phyloP scores from a whole-genome alignment of 2,888 invertebrate species.

The Drosophila emarginata region DNA sequence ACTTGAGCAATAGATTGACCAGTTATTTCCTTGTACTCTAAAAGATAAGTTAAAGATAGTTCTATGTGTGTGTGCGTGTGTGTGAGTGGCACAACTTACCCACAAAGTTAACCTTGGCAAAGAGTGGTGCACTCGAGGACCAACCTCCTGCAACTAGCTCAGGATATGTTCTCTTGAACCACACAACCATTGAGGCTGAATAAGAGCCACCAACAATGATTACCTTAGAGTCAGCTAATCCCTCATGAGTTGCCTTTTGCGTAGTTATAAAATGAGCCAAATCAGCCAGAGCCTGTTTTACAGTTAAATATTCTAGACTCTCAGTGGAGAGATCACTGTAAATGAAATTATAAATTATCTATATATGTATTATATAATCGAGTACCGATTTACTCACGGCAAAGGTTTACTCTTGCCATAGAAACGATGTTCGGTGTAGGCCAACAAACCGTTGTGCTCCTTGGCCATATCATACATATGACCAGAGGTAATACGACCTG shows the following conservation, averaged over 20 bases:
- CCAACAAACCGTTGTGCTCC: slow-evolving; percentile 85
- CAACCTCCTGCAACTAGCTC: slow-evolving; percentile 85
- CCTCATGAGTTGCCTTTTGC: slow-evolving; percentile 80
- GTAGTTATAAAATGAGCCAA: slow-evolving; percentile 86
- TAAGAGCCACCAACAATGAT: slow-evolving; percentile 87
- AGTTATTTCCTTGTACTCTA: slow-evolving; percentile 81
- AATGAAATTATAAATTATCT: not conserved
- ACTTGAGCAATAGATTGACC: slow-evolving; percentile 77
- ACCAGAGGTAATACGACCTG: slow-evolving; percentile 85
- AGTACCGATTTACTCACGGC: slow-evolving; percentile 83
- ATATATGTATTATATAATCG: accelerated
- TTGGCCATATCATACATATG: slow-evolving; percentile 86
- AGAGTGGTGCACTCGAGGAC: slow-evolving; percentile 87
- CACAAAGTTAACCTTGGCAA: slow-evolving; percentile 86
- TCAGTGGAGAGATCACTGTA: slow-evolving; percentile 84
- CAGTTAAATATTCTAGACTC: slow-evolving; percentile 85
- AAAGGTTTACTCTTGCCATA: slow-evolving; percentile 90
- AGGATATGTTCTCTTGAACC: slow-evolving; percentile 87
- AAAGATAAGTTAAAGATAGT: not conserved
- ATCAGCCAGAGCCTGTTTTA: slow-evolving; percentile 87
- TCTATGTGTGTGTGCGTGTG: accelerated
- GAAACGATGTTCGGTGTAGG: slow-evolving; percentile 91
- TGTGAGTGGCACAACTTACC: slow-evolving; percentile 55
- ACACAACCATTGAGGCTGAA: slow-evolving; percentile 87
- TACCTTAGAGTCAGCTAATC: slow-evolving; percentile 81